These are phyloP conservation scores for Eupeodes latifasciatus DNA, from an alignment of 2,888 invertebrate species.

Conservation along the genomic window DNA sequence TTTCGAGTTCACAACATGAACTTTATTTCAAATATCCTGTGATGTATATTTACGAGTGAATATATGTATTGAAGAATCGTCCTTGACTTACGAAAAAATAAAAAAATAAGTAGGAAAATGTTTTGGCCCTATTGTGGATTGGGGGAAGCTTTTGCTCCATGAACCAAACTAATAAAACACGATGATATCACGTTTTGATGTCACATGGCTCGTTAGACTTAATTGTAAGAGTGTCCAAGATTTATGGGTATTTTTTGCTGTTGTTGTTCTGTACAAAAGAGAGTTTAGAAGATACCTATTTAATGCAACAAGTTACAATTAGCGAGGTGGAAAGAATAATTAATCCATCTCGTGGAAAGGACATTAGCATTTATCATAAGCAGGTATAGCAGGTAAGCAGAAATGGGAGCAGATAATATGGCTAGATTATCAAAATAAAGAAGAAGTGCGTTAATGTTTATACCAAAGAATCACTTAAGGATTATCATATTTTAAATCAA, in stretches of 20 bases:
- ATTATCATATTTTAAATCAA: too few relatives aligned
- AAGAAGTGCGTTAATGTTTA: too few relatives aligned
- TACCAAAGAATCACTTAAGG: too few relatives aligned
- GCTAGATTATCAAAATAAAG: too few relatives aligned
- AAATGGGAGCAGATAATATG: too few relatives aligned
- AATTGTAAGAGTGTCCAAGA: not conserved
- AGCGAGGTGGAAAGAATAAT: not conserved
- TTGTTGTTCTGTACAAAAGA: not conserved
- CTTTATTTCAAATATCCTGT: not conserved
- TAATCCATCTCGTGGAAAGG: not conserved
- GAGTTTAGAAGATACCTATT: not conserved
- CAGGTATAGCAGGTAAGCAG: too few relatives aligned
- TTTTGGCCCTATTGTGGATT: too few relatives aligned
- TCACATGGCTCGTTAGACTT: constrained; percentile 6
- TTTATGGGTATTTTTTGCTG: not conserved
- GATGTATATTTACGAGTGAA: not conserved
- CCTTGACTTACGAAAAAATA: not conserved
- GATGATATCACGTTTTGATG: constrained; percentile 15
- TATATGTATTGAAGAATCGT: not conserved
- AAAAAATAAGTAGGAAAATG: not conserved
- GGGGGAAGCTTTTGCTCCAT: not conserved
- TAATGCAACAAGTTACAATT: not conserved
- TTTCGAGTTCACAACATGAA: not conserved
- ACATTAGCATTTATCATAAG: not conserved
- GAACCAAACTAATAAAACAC: constrained; percentile 6